Evolutionary conservation across 1,140 invertebrate species (phyloP).

Genomic region (Teleopsis dalmanni): DNA sequence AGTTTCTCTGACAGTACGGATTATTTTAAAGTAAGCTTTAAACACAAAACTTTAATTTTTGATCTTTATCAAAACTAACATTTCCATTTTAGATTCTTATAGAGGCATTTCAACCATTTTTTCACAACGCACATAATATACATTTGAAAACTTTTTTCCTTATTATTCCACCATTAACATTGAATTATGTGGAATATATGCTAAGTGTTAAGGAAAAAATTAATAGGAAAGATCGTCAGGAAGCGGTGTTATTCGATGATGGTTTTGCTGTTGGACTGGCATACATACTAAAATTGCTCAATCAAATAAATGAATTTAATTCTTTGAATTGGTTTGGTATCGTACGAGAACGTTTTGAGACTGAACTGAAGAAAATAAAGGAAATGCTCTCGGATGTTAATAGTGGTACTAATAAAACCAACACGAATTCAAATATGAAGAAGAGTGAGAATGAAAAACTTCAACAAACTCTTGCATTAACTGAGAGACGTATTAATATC

Average conservation of each 20-base stretch:
- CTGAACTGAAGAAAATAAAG: slow-evolving; percentile 55
- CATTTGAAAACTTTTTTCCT: slow-evolving; percentile 92
- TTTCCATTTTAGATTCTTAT: slow-evolving; percentile 62
- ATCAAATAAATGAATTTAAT: slow-evolving; percentile 77
- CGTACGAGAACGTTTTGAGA: slow-evolving; percentile 64
- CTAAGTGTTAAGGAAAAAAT: slow-evolving; percentile 90
- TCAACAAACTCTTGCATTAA: slow-evolving; percentile 89
- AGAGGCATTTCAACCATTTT: slow-evolving; percentile 84
- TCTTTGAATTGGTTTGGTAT: slow-evolving; percentile 94
- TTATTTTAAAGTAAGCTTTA: slow-evolving; percentile 71
- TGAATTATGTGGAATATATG: slow-evolving; percentile 93
- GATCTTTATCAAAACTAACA: neutral
- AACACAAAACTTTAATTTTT: neutral
- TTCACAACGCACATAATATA: slow-evolving; percentile 76
- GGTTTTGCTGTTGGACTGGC: slow-evolving; percentile 92
- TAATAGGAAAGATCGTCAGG: slow-evolving; percentile 61
- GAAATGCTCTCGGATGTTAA: slow-evolving; percentile 45
- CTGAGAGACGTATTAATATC: slow-evolving; percentile 68
- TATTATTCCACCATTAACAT: slow-evolving; percentile 86
- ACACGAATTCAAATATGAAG: slow-evolving; percentile 34
- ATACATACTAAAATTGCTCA: slow-evolving; percentile 62
- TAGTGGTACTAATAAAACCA: slow-evolving; percentile 5
- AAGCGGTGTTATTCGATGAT: slow-evolving; percentile 85
- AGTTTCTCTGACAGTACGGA: slow-evolving; percentile 91
- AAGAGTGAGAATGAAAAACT: slow-evolving; percentile 69